Evolutionary conservation across 2,888 invertebrate genomes (phyloP).

Genomic region (Himalopsyche anomala): DNA sequence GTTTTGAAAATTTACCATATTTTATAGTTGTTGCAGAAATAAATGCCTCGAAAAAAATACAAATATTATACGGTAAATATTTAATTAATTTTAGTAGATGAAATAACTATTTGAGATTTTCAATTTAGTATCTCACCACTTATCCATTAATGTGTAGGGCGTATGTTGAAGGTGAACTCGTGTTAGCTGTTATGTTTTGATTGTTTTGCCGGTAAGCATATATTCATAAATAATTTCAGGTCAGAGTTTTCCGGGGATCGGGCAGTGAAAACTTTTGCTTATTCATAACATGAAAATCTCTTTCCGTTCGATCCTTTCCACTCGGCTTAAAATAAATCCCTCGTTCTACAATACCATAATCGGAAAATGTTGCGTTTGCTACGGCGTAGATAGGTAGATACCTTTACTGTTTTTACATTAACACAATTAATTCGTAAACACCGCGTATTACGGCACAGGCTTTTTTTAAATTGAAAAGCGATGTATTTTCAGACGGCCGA

Average conservation of each 20-base stretch:
- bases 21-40: no score
- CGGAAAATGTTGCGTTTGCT: not conserved
- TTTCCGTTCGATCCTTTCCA: not conserved
- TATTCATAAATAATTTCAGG: slow-evolving; percentile 8
- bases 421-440: slow-evolving; percentile 2
- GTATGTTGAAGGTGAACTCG: not conserved
- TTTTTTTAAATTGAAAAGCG: not conserved
- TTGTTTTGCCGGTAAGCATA: not conserved
- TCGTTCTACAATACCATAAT: not conserved
- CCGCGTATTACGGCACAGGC: not conserved
- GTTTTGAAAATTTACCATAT: no score
- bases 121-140: no score
- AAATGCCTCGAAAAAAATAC: no score
- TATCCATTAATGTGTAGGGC: no score
- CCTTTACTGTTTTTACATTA: not conserved
- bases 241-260: not conserved
- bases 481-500: not conserved
- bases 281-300: slow-evolving; percentile 21
- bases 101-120: no score
- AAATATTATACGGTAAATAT: no score
- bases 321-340: slow-evolving; percentile 17
- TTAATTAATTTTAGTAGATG: no score
- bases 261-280: slow-evolving; percentile 30
- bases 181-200: not conserved
- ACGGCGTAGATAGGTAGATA: not conserved